These are phyloP conservation scores for Eublepharis macularius DNA, from an alignment of 2,113 vertebrate species.

Conservation along the genomic window DNA sequence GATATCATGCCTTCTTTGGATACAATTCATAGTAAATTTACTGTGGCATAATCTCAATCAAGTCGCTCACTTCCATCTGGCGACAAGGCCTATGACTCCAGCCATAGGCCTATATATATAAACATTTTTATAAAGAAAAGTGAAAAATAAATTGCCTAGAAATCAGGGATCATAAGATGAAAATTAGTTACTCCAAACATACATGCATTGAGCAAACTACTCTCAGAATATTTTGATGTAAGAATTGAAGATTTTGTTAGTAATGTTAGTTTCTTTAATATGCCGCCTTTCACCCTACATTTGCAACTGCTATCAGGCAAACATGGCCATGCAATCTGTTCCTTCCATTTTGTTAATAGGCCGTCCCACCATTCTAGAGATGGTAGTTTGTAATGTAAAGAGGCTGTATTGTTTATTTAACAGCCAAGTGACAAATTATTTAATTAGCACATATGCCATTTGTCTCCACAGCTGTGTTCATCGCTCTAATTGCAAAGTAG, in stretches of 20 bases:
- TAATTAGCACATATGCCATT: constrained; percentile 83
- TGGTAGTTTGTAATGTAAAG: constrained; percentile 69
- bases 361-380: constrained; percentile 62
- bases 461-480: constrained; percentile 79
- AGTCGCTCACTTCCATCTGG: not conserved
- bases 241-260: constrained; percentile 26
- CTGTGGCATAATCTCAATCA: not conserved
- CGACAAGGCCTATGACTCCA: not conserved
- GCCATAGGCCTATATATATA: not conserved
- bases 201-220: constrained; percentile 24
- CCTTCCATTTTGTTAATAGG: constrained; percentile 63
- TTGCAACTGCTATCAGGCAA: constrained; percentile 27
- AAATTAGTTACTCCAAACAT: not conserved
- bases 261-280: constrained; percentile 39
- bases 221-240: constrained; percentile 4
- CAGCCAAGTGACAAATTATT: constrained; percentile 85
- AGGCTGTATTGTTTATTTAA: constrained; percentile 79
- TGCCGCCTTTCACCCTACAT: constrained; percentile 16
- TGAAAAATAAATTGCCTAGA: not conserved
- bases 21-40: not conserved
- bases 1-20: not conserved
- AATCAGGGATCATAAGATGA: not conserved
- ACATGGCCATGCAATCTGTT: constrained; percentile 46
- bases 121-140: not conserved
- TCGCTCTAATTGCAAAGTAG: constrained; percentile 77